Evolutionary conservation across 1,140 invertebrate species (phyloP).

Genomic region (Macrocentrus cingulum): DNA sequence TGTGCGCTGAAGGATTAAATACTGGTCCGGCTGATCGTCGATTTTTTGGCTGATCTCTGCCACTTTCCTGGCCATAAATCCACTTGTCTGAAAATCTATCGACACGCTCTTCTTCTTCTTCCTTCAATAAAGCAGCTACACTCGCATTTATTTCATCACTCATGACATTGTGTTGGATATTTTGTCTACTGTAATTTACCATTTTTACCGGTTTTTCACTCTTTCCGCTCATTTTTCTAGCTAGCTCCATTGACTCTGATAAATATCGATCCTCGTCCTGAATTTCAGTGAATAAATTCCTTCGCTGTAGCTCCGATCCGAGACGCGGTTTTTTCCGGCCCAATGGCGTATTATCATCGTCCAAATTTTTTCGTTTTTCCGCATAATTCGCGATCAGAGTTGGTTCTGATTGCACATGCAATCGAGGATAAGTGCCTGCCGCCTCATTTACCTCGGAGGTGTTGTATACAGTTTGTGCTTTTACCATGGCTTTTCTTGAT

Average conservation of each 20-base stretch:
- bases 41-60: neutral
- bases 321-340: slow-evolving; percentile 40
- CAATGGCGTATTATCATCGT: slow-evolving; percentile 35
- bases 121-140: slow-evolving; percentile 35
- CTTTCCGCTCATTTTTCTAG: neutral
- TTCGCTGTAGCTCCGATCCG: slow-evolving; percentile 32
- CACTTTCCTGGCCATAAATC: neutral
- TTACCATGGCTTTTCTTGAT: slow-evolving; percentile 26
- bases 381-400: slow-evolving; percentile 18
- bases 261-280: neutral
- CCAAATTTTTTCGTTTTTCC: slow-evolving; percentile 24
- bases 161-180: slow-evolving; percentile 7
- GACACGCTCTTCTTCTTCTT: slow-evolving; percentile 39
- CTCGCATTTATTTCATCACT: slow-evolving; percentile 35
- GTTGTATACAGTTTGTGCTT: slow-evolving; percentile 25
- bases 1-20: neutral
- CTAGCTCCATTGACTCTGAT: slow-evolving; percentile 14
- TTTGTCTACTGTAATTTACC: neutral
- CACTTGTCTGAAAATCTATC: slow-evolving; percentile 14
- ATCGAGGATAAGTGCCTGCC: too few species aligned
- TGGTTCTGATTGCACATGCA: too few species aligned
- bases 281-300: slow-evolving; percentile 38
- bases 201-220: slow-evolving; percentile 6
- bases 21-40: slow-evolving; percentile 1
- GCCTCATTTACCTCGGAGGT: too few species aligned